Percentiles rank a stretch among this genome's conserved stretches.
These are phyloP conservation scores for Mythimna impura DNA, from an alignment of 2,888 invertebrate species.

Conservation along the genomic window DNA sequence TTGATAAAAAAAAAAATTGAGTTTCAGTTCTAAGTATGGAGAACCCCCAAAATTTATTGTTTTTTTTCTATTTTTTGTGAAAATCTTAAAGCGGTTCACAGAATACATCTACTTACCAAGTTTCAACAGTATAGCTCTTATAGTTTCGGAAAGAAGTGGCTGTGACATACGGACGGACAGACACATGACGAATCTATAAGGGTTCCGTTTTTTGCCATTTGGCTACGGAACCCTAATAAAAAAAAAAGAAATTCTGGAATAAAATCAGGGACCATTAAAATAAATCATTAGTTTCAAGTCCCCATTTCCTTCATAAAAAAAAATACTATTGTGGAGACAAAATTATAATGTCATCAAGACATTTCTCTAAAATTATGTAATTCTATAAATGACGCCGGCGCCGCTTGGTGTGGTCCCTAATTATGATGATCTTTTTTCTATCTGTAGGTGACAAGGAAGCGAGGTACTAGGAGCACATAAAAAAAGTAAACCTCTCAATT, in stretches of 20 bases:
- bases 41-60: too few relatives aligned
- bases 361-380: slow-evolving; percentile 18
- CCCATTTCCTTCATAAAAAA: slow-evolving; percentile 13
- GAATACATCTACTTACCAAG: too few relatives aligned
- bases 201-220: too few relatives aligned
- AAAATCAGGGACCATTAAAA: slow-evolving; percentile 6
- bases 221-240: too few relatives aligned
- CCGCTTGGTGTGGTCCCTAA: slow-evolving; percentile 39
- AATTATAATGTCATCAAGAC: slow-evolving; percentile 41
- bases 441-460: slow-evolving; percentile 32
- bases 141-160: too few relatives aligned
- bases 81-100: too few relatives aligned
- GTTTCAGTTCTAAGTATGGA: too few relatives aligned
- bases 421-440: slow-evolving; percentile 34
- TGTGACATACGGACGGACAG: too few relatives aligned
- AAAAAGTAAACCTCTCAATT: slow-evolving; percentile 22
- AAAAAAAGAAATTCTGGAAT: background rate
- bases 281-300: background rate
- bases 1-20: too few relatives aligned
- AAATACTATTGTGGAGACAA: background rate
- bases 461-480: slow-evolving; percentile 49
- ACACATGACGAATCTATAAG: too few relatives aligned
- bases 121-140: too few relatives aligned
- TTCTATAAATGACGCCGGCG: slow-evolving; percentile 37
- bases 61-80: too few relatives aligned